phyloP scores from a whole-genome alignment of 2,888 invertebrate species.

The Cheilosia vernalis region DNA sequence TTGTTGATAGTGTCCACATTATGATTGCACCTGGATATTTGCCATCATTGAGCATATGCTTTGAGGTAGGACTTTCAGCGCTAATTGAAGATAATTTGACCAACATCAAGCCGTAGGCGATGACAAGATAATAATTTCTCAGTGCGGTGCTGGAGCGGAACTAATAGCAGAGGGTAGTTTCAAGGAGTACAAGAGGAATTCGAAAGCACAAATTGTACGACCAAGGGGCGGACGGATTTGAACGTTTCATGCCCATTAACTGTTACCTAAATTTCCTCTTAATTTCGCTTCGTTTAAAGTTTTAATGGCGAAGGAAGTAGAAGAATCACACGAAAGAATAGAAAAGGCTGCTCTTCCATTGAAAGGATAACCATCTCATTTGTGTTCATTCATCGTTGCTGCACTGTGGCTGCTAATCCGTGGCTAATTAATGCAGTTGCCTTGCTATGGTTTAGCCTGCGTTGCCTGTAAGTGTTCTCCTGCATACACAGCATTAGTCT shows the following conservation, averaged over 20 bases:
- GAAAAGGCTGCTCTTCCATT: conserved; percentile 14
- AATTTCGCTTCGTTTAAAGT: conserved; percentile 17
- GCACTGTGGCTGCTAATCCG: conserved; percentile 12
- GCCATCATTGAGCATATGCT: conserved; percentile 9
- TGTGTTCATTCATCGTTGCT: not conserved
- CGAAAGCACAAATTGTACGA: not conserved
- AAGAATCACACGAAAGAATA: not conserved
- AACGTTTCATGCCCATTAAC: not conserved
- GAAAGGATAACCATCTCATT: conserved; percentile 36
- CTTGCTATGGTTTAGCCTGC: conserved; percentile 28
- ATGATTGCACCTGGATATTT: conserved; percentile 56
- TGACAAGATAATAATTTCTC: conserved; percentile 28
- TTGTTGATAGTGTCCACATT: conserved; percentile 63
- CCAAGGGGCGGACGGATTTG: not conserved
- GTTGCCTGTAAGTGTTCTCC: conserved; percentile 17
- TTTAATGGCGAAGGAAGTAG: not conserved
- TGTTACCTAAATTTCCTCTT: not conserved
- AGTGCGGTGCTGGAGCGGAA: not conserved
- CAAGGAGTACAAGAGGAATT: not conserved
- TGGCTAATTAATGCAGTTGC: conserved; percentile 62
- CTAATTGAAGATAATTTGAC: conserved; percentile 58
- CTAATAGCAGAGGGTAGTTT: not conserved
- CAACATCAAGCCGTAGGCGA: conserved; percentile 22
- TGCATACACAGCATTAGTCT: conserved; percentile 40
- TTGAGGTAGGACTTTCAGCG: conserved; percentile 19